Conservation (phyloP, 2,888 invertebrate genomes). For the Scaeva pyrastri region DNA sequence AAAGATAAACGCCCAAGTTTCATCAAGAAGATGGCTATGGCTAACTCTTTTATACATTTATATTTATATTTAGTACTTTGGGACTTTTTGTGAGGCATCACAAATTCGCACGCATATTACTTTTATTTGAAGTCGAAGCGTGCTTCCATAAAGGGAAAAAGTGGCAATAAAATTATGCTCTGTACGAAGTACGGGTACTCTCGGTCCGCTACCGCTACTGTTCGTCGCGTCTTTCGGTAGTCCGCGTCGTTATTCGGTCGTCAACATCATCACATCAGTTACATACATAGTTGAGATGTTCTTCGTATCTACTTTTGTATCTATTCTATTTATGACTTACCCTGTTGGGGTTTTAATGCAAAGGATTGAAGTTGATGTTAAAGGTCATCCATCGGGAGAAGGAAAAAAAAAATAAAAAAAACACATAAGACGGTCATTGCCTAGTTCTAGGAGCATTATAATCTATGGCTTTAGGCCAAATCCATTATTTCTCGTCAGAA, state of each 20-base stretch:
- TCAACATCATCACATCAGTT: not conserved
- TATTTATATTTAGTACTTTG: not conserved
- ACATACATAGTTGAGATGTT: not conserved
- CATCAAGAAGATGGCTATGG: constrained; percentile 3
- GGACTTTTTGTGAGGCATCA: constrained; percentile 9
- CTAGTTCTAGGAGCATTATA: not conserved
- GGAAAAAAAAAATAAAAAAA: constrained; percentile 3
- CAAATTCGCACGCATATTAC: constrained; percentile 28
- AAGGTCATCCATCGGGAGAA: not conserved
- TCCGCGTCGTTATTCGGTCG: not conserved
- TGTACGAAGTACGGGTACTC: not conserved
- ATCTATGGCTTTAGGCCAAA: constrained; percentile 20
- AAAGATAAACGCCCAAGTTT: not conserved
- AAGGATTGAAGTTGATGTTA: constrained; percentile 25
- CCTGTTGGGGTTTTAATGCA: not conserved
- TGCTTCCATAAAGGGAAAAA: constrained; percentile 5
- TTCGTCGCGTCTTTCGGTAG: no score
- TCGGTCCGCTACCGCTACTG: no score
- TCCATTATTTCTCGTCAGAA: constrained; percentile 11
- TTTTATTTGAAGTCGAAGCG: not conserved
- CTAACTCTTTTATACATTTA: constrained; percentile 29
- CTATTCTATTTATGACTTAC: not conserved
- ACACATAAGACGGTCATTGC: constrained; percentile 19
- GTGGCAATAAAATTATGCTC: constrained; percentile 3
- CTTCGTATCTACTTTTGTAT: not conserved